Evolutionary conservation across 53 echinoderm and acorn worm species (phyloP), one percentile per base, ranked within the genome.

Genomic region (Holothuria scabra): DNA sequence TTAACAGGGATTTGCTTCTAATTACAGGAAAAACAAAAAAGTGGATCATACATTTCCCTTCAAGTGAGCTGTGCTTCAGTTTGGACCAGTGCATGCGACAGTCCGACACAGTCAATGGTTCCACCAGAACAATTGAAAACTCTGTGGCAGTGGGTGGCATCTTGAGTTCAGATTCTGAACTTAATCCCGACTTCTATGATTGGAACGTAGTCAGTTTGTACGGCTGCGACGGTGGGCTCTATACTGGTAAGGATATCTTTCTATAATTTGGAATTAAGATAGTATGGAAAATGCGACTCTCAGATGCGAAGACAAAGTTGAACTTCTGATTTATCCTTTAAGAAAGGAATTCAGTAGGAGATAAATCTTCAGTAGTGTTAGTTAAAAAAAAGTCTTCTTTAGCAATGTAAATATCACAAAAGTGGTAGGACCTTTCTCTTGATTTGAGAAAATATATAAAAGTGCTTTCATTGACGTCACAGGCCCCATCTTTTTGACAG

Each of bases 191-290:
- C 46, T 95, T 95, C 66, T 83, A 85, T 72, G 81, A 93, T 56
- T 95, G 95, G 95, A 93, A 95, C 65, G 84, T 88, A 29, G 93
- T 76, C 10, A 49, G 81, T 5, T 49, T 95, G 8, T 85, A 93
- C 71, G 87, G 91, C 82, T 95, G 95, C 56, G 95, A 95, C 57
- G 95, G 95, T 3, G 91, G 91, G 12, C 88, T 93, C 2, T 95
- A 91, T 91, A 80, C 95, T 31, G 90, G 95, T 95, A 46, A 66
- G 89, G 25, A 10, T 41, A 41, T 8, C 2, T 8, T 41, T n/a
- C n/a, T n/a, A n/a, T n/a, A n/a, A n/a, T n/a, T n/a, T n/a, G n/a
- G n/a, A n/a, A n/a, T n/a, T n/a, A n/a, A n/a, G n/a, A n/a, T n/a
- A n/a, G n/a, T n/a, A n/a, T n/a, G n/a, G n/a, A n/a, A n/a, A n/a